Base-by-base conservation (phyloP, 2,113 vertebrate genomes). In the Perca flavescens region DNA sequence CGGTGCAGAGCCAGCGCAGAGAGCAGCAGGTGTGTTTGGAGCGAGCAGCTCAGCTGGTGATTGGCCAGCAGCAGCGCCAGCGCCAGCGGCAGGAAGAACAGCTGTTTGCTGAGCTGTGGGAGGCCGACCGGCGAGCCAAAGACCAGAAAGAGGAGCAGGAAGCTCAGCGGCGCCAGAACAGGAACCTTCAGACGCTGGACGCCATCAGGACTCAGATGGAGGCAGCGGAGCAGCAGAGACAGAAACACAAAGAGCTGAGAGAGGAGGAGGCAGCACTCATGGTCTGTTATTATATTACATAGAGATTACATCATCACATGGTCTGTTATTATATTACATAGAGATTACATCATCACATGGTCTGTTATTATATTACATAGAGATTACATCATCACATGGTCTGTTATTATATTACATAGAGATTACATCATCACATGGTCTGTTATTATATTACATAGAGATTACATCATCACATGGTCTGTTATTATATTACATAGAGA, bases 91-190 rank as follows among this genome's bases (percentile, higher is more conserved):
- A 93, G 72, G 96, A 97, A 82, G 96, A 99, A 19, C 19, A 68
- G 71, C 69, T 95, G 81, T 92, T 96, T 21, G 88, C 87, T 0
- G 91, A 94, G 66, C 94, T 99, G 36, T 97, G 96, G 95, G 94
- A 96, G 64, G 93, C 93, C 15, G 97, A 98, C 1, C 82, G 91
- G 0, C 21, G 89, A 71, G 96, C 96, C 6, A 97, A 97, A 90
- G 96, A 96, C n/a, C 86, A 92, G 31, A 88, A 88, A 0, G 94
- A 91, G 17, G 79, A 3, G 0, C 21, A 63, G 34, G 84, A 92
- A 5, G 60, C 16, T 0, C 89, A 80, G 90, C 87, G 43, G 17
- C 81, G 31, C 0, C 74, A 88, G 17, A 0, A 9, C 7, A 89
- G 77, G 28, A 77, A 88, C 14, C 58, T 6, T 15, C 86, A 94